Base-by-base conservation (phyloP, 1,140 invertebrate species). In the Drosophila watanabei region DNA sequence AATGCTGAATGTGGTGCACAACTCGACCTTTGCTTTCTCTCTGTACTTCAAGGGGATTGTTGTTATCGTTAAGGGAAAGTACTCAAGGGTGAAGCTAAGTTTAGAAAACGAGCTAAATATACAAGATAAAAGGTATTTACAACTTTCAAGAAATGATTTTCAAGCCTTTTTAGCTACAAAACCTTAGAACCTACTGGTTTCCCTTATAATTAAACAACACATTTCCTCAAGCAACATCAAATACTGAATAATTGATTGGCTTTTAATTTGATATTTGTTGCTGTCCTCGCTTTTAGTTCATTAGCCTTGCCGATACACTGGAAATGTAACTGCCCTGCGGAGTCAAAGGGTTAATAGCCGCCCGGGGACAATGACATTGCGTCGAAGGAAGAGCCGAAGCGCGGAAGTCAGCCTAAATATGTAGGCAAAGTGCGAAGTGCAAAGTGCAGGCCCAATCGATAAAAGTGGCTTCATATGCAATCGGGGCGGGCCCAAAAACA, bases 401-500 rank as follows among this genome's bases (percentile, higher is more conserved):
- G 70, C 7, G 41, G 52, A 41, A 13, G 52, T 13, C 11, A 14
- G 33, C 59, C 79, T 41, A 64, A 86, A 70, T 63, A 28, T 65
- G 61, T 77, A 63, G 73, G 73, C 77, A 77, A 73, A 77, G 69
- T 52, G 30, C n/a, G 30, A 52, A 33, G 51, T 82, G 79, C 61
- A 69, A 82, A 66, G 28, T 82, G 72, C 58, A 61, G 39, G 13
- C 54, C 35, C 63, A 85, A 85, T 85, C 82, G 82, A 85, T 86
- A 86, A 79, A 80, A 79, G 79, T 85, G 32, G 71, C 73, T 78
- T 43, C 54, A 65, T 85, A 64, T 80, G 78, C 68, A 82, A 60
- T 60, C 16, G 37, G 39, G 45, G 45, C 16, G 49, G 39, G 24
- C 11, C 68, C 32, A 18, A 73, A 61, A 73, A 73, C 54, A 51